Conservation (phyloP, 2,113 vertebrate species). For the Pomatostomus ruficeps region DNA sequence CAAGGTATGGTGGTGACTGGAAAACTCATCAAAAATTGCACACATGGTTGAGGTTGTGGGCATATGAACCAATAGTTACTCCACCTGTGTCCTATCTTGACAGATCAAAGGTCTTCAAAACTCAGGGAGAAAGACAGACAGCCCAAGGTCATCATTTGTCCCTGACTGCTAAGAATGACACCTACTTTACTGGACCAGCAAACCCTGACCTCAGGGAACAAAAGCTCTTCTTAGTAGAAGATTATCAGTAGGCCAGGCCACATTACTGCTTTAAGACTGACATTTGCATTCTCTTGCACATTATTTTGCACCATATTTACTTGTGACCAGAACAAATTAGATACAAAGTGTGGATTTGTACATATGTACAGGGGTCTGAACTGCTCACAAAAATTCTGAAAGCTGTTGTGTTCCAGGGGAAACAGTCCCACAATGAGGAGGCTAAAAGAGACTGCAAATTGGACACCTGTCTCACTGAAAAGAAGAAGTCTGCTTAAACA, state of each 20-base stretch:
- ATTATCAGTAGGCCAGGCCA: neutral
- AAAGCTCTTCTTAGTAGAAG: neutral
- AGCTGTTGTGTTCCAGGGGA: accelerated
- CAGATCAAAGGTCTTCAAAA: neutral
- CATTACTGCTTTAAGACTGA: neutral
- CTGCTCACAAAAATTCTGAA: neutral
- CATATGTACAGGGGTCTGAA: neutral
- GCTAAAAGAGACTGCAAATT: neutral
- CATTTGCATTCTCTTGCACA: neutral
- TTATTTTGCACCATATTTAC: neutral
- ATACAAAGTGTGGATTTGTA: neutral
- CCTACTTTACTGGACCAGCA: neutral
- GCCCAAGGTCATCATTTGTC: neutral
- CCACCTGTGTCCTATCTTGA: no score
- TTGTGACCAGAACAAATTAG: neutral
- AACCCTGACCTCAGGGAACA: neutral
- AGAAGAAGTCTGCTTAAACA: neutral
- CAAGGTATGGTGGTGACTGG: neutral
- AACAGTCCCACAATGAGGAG: neutral
- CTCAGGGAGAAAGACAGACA: neutral
- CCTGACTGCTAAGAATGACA: neutral
- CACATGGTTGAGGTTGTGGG: neutral
- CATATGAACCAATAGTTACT: neutral
- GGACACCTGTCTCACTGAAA: accelerated
- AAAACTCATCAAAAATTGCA: neutral